Conservation (phyloP, 2,888 invertebrate species). For the Ecdyonurus torrentis region DNA sequence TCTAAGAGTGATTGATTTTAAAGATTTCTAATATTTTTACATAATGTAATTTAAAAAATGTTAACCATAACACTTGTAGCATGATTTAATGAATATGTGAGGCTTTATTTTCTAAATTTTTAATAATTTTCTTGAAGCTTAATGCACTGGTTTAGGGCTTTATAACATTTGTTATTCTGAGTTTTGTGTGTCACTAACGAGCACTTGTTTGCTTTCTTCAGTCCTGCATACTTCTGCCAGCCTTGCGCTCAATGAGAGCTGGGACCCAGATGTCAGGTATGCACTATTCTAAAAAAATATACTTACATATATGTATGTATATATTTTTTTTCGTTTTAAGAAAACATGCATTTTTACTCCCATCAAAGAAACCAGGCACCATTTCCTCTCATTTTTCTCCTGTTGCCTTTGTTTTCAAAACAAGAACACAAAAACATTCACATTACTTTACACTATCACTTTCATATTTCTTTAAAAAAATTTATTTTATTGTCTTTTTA, state of each 20-base stretch:
- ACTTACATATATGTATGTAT: no score
- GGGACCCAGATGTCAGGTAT: conserved; percentile 84
- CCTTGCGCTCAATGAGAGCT: conserved; percentile 92
- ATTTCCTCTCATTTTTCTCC: no score
- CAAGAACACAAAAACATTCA: no score
- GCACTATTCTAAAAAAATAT: no score
- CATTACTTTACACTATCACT: no score
- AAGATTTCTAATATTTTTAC: neutral
- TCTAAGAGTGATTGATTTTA: neutral
- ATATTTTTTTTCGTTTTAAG: no score
- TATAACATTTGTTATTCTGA: neutral
- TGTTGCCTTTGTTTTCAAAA: no score
- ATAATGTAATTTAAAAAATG: neutral
- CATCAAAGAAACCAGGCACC: no score
- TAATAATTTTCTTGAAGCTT: conserved; percentile 9
- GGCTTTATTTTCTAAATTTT: conserved; percentile 2
- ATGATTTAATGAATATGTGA: neutral
- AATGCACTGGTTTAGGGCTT: conserved; percentile 4
- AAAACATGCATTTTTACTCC: no score
- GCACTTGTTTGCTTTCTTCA: conserved; percentile 32
- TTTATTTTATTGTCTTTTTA: no score
- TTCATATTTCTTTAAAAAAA: no score
- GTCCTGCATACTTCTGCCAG: conserved; percentile 97
- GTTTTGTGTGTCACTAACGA: neutral
- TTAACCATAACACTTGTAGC: neutral